Base-by-base conservation (phyloP, 2,888 invertebrate genomes). In the Ectobius pallidus region DNA sequence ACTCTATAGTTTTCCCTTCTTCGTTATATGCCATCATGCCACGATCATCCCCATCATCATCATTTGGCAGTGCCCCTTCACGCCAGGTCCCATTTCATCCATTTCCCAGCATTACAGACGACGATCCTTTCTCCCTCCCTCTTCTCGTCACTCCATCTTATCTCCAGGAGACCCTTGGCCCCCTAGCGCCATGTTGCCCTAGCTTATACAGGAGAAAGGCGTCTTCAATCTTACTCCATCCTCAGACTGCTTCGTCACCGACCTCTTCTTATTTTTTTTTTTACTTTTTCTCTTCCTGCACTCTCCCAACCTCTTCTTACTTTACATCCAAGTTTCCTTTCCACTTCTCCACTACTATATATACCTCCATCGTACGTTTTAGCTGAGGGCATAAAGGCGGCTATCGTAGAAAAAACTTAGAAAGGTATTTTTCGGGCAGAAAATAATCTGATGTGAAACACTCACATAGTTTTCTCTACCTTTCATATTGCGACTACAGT, bases 161-260 rank as follows among this genome's bases (percentile, higher is more conserved):
- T 58, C 32, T 58, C 55, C 55, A 2, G 16, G 46, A 46, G 46
- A 46, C 46, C 46, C 55, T 22, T 25, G 25, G 55, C 20, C 27
- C 55, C 30, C 55, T 55, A 55, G 25, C 58, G n/a, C n/a, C 7
- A 39, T 46, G 46, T 65, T 65, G 46, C 44, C 65, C 44, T 46
- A 46, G 46, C 65, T 65, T 65, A 46, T 65, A 65, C 65, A 65
- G 65, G 65, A 65, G 65, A 46, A 42, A 65, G 65, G 65, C 65
- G 65, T 65, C 65, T 65, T 65, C 65, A 65, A 65, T 65, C 65
- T 65, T 46, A 39, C 65, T 65, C 44, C 46, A 65, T 25, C 25
- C 65, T 18, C 65, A n/a, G n/a, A n/a, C n/a, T n/a, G n/a, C 18
- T 22, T 18, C 30, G 34, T 34, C 34, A 34, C 7, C 6, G 34